Percentiles rank a stretch among this genome's conserved stretches.
Conservation (phyloP, 1,140 invertebrate genomes). For the Aethina tumida region DNA sequence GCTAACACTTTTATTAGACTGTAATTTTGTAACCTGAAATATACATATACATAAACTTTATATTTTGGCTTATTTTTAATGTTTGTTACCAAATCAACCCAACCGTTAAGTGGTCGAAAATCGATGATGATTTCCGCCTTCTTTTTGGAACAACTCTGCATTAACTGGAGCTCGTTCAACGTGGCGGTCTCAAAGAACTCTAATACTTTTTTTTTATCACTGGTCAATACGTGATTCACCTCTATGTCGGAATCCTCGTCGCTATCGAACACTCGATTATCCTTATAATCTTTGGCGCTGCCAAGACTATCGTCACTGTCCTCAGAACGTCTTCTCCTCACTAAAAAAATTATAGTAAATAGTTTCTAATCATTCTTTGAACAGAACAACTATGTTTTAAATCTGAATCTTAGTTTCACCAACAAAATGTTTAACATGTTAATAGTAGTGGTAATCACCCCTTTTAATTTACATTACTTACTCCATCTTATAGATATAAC, state of each 20-base stretch:
- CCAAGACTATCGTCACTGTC: slow-evolving; percentile 29
- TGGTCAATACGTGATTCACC: slow-evolving; percentile 53
- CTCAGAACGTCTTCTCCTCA: slow-evolving; percentile 20
- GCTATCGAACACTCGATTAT: slow-evolving; percentile 34
- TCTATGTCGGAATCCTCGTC: slow-evolving; percentile 67
- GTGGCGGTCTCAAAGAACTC: slow-evolving; percentile 64
- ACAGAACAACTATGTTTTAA: no score
- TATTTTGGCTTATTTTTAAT: slow-evolving; percentile 3
- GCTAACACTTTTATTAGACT: slow-evolving; percentile 53
- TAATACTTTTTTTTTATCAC: slow-evolving; percentile 61
- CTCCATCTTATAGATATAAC: no score
- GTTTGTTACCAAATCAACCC: slow-evolving; percentile 55
- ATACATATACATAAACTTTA: neutral
- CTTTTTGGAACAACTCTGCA: slow-evolving; percentile 62
- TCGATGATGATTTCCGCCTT: slow-evolving; percentile 59
- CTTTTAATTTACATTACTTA: no score
- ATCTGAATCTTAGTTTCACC: no score
- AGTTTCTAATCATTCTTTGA: neutral
- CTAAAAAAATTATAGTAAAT: slow-evolving; percentile 18
- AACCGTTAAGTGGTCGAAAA: slow-evolving; percentile 57
- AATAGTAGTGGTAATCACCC: no score
- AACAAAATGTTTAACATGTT: no score
- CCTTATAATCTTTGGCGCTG: slow-evolving; percentile 22
- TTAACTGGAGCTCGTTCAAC: slow-evolving; percentile 51
- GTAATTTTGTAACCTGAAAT: slow-evolving; percentile 53